These are phyloP conservation scores for Balaenoptera acutorostrata DNA, from an alignment of 2,113 vertebrate genomes.

Conservation along the genomic window DNA sequence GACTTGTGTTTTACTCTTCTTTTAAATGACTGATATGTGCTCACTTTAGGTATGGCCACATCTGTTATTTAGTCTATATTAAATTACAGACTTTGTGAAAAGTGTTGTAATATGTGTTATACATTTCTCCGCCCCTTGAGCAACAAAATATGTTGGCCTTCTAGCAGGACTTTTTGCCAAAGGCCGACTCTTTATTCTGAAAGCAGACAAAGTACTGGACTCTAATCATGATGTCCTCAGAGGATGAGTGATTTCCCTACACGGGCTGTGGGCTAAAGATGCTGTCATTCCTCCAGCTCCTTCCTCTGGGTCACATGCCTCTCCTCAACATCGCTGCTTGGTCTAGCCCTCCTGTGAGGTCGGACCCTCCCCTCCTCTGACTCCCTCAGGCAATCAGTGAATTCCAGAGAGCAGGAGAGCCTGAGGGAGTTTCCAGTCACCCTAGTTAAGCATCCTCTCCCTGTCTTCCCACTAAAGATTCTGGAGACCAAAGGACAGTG, in stretches of 20 bases:
- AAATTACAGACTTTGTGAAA: background rate
- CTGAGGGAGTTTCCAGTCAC: background rate
- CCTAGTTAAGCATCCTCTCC: background rate
- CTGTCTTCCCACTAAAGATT: background rate
- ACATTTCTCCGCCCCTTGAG: background rate
- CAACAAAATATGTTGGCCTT: background rate
- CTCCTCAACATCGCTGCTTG: background rate
- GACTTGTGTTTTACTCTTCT: background rate
- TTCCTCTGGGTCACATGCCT: background rate
- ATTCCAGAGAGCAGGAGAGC: background rate
- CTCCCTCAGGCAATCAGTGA: background rate
- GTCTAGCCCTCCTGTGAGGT: background rate
- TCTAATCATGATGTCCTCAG: background rate
- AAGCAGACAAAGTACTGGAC: background rate
- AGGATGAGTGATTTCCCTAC: fast-evolving
- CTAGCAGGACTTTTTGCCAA: background rate
- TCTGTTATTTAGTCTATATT: background rate
- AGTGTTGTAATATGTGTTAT: background rate
- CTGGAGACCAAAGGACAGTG: background rate
- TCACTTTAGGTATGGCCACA: background rate
- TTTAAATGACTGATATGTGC: background rate
- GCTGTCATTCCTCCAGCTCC: background rate
- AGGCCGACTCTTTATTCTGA: background rate
- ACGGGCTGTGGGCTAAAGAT: background rate
- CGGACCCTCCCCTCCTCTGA: background rate